These are phyloP conservation scores for Mesochorus sp. DNA, from an alignment of 2,888 invertebrate species.

Conservation along the genomic window DNA sequence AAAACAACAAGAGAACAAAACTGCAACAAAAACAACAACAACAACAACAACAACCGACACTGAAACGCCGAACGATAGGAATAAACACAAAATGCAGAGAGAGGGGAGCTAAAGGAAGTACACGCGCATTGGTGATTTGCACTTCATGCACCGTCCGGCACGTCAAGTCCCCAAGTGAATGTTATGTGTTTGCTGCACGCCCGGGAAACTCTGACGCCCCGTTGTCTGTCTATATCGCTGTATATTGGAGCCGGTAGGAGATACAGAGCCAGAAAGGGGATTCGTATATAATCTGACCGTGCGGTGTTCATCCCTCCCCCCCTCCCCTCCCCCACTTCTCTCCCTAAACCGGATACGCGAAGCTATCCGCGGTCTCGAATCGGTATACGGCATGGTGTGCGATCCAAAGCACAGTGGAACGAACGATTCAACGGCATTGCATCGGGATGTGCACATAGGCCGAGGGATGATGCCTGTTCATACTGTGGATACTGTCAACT, in stretches of 20 bases:
- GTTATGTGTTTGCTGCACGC: constrained; percentile 43
- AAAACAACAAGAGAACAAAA: neutral
- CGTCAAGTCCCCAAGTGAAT: constrained; percentile 51
- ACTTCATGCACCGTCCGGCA: constrained; percentile 55
- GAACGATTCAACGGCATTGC: constrained; percentile 26
- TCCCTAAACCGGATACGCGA: constrained; percentile 48
- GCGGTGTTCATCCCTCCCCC: constrained; percentile 37
- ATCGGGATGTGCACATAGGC: constrained; percentile 41
- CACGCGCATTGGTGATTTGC: constrained; percentile 47
- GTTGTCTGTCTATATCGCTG: neutral
- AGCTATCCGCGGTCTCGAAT: constrained; percentile 51
- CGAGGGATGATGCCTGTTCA: constrained; percentile 29
- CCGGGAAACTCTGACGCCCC: constrained; percentile 46
- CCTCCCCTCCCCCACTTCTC: too few relatives aligned
- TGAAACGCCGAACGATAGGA: constrained; percentile 37
- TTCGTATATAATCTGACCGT: constrained; percentile 48
- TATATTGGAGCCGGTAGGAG: neutral
- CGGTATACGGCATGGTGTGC: constrained; percentile 20
- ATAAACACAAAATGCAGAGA: constrained; percentile 4
- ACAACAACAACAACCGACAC: constrained; percentile 12
- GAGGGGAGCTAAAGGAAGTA: constrained; percentile 33
- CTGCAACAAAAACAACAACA: too few relatives aligned
- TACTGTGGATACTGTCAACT: constrained; percentile 53
- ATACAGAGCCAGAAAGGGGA: neutral
- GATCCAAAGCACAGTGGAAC: constrained; percentile 31